A percentile compares a stretch with the other conserved stretches of the same genome.
phyloP scores from a whole-genome alignment of 2,797 vertebrate genomes.

The Lepilemur septentrionalis region DNA sequence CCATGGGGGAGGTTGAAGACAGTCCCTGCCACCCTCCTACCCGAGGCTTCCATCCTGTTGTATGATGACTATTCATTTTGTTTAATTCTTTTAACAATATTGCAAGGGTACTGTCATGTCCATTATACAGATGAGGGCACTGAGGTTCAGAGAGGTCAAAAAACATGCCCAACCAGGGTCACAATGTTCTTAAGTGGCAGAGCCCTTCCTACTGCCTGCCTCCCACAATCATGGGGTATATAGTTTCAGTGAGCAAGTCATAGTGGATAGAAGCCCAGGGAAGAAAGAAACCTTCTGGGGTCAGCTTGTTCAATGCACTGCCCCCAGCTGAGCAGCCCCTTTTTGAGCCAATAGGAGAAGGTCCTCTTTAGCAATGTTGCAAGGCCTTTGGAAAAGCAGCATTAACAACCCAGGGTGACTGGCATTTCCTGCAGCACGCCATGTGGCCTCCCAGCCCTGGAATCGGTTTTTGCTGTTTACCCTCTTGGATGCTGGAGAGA shows the following conservation, averaged over 20 bases:
- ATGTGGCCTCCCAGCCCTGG: conserved; percentile 92
- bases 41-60: not conserved
- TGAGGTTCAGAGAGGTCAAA: not conserved
- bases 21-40: not conserved
- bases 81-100: not conserved
- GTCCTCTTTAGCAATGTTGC: not conserved
- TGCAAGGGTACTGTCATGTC: not conserved
- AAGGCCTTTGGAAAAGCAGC: not conserved
- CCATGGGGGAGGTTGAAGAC: not conserved
- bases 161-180: not conserved
- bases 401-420: not conserved
- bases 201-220: not conserved
- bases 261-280: not conserved
- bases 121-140: not conserved
- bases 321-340: not conserved
- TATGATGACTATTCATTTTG: not conserved
- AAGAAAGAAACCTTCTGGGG: not conserved
- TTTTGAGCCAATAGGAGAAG: not conserved
- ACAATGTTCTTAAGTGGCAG: not conserved
- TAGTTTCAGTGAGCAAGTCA: not conserved
- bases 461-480: conserved; percentile 90
- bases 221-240: not conserved
- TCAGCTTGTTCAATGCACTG: not conserved
- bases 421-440: conserved; percentile 83
- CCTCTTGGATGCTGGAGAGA: conserved; percentile 87